Evolutionary conservation across 2,797 vertebrate species (phyloP).

Genomic region (Takifugu rubripes): DNA sequence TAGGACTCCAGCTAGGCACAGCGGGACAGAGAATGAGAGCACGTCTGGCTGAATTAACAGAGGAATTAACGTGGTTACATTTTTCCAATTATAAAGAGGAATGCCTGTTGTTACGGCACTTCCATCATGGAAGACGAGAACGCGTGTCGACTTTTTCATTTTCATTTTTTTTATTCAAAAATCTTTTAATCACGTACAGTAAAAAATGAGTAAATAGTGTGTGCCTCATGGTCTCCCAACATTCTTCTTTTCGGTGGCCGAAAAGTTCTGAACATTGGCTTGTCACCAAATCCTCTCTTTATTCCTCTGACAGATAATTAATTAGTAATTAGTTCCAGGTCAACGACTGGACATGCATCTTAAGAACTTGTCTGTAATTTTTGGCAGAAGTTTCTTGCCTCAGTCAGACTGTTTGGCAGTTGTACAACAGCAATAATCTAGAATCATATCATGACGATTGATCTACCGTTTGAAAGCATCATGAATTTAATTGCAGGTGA

Average conservation of each 20-base stretch:
- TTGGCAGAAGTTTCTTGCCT: slow-evolving; percentile 1
- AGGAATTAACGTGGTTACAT: slow-evolving; percentile 63
- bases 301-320: slow-evolving; percentile 12
- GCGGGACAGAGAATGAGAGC: slow-evolving; percentile 21
- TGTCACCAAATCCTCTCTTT: slow-evolving; percentile 2
- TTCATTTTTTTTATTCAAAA: slow-evolving; percentile 53
- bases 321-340: slow-evolving; percentile 39
- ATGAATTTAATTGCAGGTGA: too few species aligned
- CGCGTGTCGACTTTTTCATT: slow-evolving; percentile 28
- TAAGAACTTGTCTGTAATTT: slow-evolving; percentile 23
- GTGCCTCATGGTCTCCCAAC: slow-evolving; percentile 4
- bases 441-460: not conserved
- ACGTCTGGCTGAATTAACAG: slow-evolving; percentile 49
- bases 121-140: slow-evolving; percentile 48
- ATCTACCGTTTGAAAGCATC: not conserved
- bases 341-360: slow-evolving; percentile 21
- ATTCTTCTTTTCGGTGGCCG: slow-evolving; percentile 1
- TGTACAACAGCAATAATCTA: not conserved
- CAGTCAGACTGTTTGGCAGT: slow-evolving; percentile 14
- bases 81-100: slow-evolving; percentile 63
- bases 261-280: slow-evolving; percentile 9
- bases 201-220: slow-evolving; percentile 35
- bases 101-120: slow-evolving; percentile 59
- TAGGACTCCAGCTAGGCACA: slow-evolving; percentile 22
- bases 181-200: slow-evolving; percentile 57